Base-by-base conservation (phyloP, 2,797 vertebrate species). In the Poecilia velifera region DNA sequence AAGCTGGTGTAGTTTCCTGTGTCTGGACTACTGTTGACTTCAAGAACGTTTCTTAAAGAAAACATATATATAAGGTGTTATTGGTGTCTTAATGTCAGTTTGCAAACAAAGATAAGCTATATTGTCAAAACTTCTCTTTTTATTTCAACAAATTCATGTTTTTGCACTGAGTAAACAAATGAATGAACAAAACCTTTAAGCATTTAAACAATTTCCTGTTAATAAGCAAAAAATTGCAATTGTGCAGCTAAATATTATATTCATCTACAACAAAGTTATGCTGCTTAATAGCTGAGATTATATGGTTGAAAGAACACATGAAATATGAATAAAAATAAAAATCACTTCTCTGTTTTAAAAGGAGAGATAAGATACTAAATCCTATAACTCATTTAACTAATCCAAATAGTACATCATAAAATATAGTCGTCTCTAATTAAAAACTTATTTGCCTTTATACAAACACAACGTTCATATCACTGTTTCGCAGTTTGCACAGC, bases 1-100 rank as follows among this genome's bases (percentile, higher is more conserved):
- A 41, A 64, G 6, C 53, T 8, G 62, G 22, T 87, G 4, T 77
- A 59, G 70, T 82, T 70, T 59, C 36, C 47, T 43, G 43, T 66
- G 76, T 70, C 18, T 72, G 64, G 64, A 46, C 25, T 71, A 70
- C 36, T 70, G 18, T 13, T 25, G 66, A n/a, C 22, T 43, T 68
- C 6, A 25, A n/a, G 2, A 43, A 70, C 0, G 0, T 16, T 34
- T 62, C 18, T 62, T 62, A 36, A 62, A 31, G 25, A 9, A 66
- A 10, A 8, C 5, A 3, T n/a, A 18, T 28, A 46, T 28, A 46
- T 28, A 6, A 46, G 25, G 25, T 71, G 12, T 46, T 9, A 43
- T 28, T 71, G 25, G 41, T 70, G 25, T 70, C 39, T 70, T 55
- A 41, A 12, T 39, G 39, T 20, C 2, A 4, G 0, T 68, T 25